A percentile compares a stretch with the other conserved stretches of the same genome.
Conservation (phyloP, 2,113 vertebrate genomes). For the Poeciliopsis turrubarensis region DNA sequence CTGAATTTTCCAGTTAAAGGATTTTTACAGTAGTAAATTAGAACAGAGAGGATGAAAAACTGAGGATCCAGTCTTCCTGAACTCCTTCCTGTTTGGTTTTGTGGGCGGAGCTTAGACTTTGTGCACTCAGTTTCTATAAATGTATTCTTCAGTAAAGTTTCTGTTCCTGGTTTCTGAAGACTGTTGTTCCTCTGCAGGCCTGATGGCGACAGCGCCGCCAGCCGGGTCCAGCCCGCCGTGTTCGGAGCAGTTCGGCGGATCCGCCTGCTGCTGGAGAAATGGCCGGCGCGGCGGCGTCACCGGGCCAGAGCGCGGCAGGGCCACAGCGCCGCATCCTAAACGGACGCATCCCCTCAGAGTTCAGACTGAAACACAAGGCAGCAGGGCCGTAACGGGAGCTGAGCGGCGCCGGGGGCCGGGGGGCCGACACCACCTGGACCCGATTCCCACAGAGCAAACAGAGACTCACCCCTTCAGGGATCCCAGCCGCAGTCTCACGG, state of each 20-base stretch:
- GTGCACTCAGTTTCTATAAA: too few relatives aligned
- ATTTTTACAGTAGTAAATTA: too few relatives aligned
- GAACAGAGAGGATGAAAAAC: too few relatives aligned
- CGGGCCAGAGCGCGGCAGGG: constrained; percentile 40
- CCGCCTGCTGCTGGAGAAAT: constrained; percentile 62
- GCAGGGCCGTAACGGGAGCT: background rate
- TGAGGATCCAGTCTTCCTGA: too few relatives aligned
- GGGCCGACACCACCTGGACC: background rate
- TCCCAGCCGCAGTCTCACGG: background rate
- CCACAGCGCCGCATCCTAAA: constrained; percentile 44
- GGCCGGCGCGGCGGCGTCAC: constrained; percentile 49
- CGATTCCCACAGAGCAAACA: background rate
- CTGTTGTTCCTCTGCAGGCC: constrained; percentile 46
- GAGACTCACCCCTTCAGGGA: background rate
- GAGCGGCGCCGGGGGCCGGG: background rate
- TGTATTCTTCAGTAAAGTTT: background rate
- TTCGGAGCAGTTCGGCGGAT: constrained; percentile 23
- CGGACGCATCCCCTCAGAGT: background rate
- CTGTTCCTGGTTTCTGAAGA: constrained; percentile 8
- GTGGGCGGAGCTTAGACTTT: too few relatives aligned
- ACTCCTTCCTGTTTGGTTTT: too few relatives aligned
- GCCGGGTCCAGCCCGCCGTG: background rate
- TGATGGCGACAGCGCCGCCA: background rate
- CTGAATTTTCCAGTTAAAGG: too few relatives aligned
- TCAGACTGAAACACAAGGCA: too few relatives aligned